phyloP scores from a whole-genome alignment of 2,888 invertebrate genomes.

The Drosophila vallismaia region DNA sequence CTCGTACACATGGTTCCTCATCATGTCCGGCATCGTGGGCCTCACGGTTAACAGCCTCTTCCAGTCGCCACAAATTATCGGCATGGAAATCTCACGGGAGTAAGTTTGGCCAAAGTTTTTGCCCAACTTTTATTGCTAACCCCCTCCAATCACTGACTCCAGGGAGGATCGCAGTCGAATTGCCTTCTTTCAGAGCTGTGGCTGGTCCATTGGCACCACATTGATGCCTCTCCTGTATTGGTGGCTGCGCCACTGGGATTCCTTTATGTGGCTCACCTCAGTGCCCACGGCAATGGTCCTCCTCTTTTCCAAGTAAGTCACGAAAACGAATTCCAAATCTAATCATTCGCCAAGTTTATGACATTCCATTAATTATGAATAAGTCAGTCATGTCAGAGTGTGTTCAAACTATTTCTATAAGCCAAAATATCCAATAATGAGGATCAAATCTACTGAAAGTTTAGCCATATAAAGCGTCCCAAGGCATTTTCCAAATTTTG shows the following conservation, averaged over 20 bases:
- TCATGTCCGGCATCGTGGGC: conserved; percentile 84
- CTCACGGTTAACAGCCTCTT: conserved; percentile 84
- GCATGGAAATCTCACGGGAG: conserved; percentile 85
- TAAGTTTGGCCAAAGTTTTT: conserved; percentile 70
- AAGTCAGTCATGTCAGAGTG: neutral
- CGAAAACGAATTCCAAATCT: conserved; percentile 31
- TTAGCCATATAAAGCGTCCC: too few relatives aligned
- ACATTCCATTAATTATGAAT: conserved; percentile 20
- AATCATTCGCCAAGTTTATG: conserved; percentile 13
- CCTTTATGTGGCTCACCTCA: conserved; percentile 85
- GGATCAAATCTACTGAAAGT: too few relatives aligned
- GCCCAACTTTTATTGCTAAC: conserved; percentile 32
- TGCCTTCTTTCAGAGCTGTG: conserved; percentile 85
- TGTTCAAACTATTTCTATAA: neutral
- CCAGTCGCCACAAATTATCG: conserved; percentile 85
- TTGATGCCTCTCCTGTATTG: conserved; percentile 85
- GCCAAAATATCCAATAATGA: too few relatives aligned
- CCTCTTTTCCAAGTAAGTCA: conserved; percentile 84
- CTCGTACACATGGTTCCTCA: conserved; percentile 83
- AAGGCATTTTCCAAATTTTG: too few relatives aligned
- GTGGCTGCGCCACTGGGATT: conserved; percentile 84
- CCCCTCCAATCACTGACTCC: neutral
- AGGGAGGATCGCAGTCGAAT: conserved; percentile 85
- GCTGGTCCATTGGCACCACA: conserved; percentile 85
- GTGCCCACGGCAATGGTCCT: conserved; percentile 84